A percentile compares a stretch with the other conserved stretches of the same genome.
Evolutionary conservation across 1,140 invertebrate species (phyloP).

Genomic region (Diabrotica undecimpunctata): DNA sequence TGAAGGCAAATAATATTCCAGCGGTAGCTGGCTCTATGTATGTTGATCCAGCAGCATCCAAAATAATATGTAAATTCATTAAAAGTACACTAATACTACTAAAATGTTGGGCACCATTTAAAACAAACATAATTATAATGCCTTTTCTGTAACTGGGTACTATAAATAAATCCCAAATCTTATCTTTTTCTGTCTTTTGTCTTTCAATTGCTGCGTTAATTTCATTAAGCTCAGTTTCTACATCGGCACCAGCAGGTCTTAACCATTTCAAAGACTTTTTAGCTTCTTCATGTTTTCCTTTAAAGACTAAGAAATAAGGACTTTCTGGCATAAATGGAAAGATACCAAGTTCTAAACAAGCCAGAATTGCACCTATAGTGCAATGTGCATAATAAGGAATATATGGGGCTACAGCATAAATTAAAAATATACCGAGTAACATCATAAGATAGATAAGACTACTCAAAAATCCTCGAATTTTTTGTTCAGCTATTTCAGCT

Average conservation of each 20-base stretch:
- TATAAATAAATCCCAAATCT: conserved; percentile 29
- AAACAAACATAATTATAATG: conserved; percentile 29
- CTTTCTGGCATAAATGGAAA: conserved; percentile 35
- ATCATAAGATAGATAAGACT: conserved; percentile 40
- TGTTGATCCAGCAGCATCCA: conserved; percentile 40
- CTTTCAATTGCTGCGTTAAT: conserved; percentile 30
- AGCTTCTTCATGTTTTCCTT: conserved; percentile 49
- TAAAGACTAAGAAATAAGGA: conserved; percentile 35
- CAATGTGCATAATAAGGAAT: conserved; percentile 16
- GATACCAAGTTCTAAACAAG: conserved; percentile 23
- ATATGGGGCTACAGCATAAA: conserved; percentile 34
- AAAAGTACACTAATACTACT: conserved; percentile 40
- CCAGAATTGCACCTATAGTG: conserved; percentile 32
- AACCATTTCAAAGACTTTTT: conserved; percentile 52
- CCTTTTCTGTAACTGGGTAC: conserved; percentile 34
- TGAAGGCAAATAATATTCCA: conserved; percentile 32
- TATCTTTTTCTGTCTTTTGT: conserved; percentile 30
- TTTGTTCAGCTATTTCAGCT: conserved; percentile 43
- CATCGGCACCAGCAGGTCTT: conserved; percentile 42
- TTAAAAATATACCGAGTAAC: conserved; percentile 39
- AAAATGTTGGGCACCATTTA: conserved; percentile 33
- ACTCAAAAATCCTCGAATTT: conserved; percentile 38
- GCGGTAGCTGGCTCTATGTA: conserved; percentile 23
- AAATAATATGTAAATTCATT: conserved; percentile 37
- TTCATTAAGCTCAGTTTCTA: conserved; percentile 41